Evolutionary conservation across 2,113 vertebrate genomes (phyloP), one percentile per base, ranked within the genome.

Genomic region (Nothobranchius kuhntae): DNA sequence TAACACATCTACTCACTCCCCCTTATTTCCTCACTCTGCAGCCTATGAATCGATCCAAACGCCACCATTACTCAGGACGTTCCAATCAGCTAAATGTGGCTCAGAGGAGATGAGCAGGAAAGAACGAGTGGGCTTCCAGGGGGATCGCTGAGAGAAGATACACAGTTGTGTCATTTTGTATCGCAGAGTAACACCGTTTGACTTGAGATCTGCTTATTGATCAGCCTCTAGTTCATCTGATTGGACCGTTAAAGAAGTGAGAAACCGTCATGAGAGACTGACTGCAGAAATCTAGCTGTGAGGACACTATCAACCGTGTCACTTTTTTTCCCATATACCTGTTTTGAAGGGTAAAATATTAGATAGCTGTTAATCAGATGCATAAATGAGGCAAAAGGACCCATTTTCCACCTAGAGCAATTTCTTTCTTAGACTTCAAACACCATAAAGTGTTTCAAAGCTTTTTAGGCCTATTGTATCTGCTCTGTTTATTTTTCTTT

Each of bases 31-130:
- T 60, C 68, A 68, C 63, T 68, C 40, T 36, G 53, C 65, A 61
- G 80, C 73, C 75, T 47, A 53, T 9, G 63, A 80, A 85, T 78
- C 82, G 54, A 82, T 85, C 71, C 55, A 40, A 42, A 67, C 57
- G 53, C 70, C 61, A 65, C 80, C 76, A 76, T 78, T 78, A 67
- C 54, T 0, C 6, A 63, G 53, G 71, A 73, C 9, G 62, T 69
- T 80, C 57, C 62, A 68, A 72, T 85, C 76, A 71, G 66, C 61
- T 69, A 61, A 73, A 77, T 60, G 84, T 71, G 77, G 63, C 69
- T 74, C 52, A 55, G 59, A 69, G 30, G 44, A 86, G 51, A 74
- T 47, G 67, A 71, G 54, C 13, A 76, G 51, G 4, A 52, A 63
- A 42, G 35, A 68, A 47, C 15, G 45, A 54, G 11, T 4, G 40